Percentiles rank a stretch among this genome's conserved stretches.
phyloP scores from a whole-genome alignment of 2,797 vertebrate species.

The Anisognathus igniventris region DNA sequence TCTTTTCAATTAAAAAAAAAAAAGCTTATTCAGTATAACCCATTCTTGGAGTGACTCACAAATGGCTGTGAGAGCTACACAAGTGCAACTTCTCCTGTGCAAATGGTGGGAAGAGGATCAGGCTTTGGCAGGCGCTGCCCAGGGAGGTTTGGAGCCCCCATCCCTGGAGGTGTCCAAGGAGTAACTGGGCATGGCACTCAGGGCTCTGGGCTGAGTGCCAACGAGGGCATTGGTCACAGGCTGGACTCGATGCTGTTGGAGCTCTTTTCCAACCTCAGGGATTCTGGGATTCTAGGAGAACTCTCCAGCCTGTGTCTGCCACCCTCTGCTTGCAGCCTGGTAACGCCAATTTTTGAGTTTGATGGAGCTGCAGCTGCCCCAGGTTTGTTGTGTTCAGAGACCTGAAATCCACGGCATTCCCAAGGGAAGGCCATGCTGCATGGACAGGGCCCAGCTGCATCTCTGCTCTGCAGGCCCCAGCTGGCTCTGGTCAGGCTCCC shows the following conservation, averaged over 20 bases:
- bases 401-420: rapidly evolving
- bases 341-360: rapidly evolving
- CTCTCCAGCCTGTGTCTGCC: rapidly evolving
- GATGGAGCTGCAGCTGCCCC: neutral
- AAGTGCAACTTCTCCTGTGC: neutral
- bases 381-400: neutral
- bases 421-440: rapidly evolving
- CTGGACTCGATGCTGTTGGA: neutral
- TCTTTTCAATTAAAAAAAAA: neutral
- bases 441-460: neutral
- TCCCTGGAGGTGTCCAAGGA: neutral
- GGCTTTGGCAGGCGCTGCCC: neutral
- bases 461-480: rapidly evolving
- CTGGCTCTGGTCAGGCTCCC: neutral
- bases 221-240: neutral
- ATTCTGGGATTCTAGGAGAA: neutral
- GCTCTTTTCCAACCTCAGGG: neutral
- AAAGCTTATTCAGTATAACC: neutral
- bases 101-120: neutral
- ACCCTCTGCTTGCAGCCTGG: neutral
- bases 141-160: neutral
- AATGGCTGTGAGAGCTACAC: neutral
- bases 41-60: neutral
- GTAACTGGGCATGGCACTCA: neutral
- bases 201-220: neutral